Evolutionary conservation across 2,113 vertebrate species (phyloP).

Genomic region (Thalassarche chlororhynchos): DNA sequence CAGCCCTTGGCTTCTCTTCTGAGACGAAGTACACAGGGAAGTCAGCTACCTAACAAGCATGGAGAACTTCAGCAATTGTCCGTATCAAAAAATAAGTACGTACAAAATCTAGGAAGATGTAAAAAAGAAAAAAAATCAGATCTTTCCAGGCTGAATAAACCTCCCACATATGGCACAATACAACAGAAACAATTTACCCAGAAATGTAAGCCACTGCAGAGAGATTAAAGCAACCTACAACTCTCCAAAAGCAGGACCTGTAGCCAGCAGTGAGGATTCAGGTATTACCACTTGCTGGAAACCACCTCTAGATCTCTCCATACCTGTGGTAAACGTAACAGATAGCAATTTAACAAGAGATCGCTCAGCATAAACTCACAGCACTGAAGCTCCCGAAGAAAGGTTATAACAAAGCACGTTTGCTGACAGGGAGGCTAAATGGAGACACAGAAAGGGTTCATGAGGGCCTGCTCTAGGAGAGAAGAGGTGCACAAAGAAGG

Average conservation of each 20-base stretch:
- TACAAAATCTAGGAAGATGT: neutral
- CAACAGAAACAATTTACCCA: neutral
- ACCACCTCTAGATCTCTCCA: neutral
- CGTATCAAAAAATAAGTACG: neutral
- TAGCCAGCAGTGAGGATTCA: neutral
- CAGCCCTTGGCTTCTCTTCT: neutral
- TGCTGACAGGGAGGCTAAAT: neutral
- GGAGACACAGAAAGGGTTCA: rapidly evolving
- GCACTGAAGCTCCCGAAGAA: neutral
- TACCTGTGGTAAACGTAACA: neutral
- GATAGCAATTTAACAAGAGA: neutral
- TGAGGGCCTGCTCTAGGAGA: neutral
- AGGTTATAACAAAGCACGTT: neutral
- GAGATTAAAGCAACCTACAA: neutral
- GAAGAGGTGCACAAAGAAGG: rapidly evolving
- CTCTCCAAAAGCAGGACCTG: neutral
- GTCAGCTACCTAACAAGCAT: neutral
- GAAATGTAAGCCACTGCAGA: neutral
- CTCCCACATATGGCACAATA: neutral
- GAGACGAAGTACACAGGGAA: rapidly evolving
- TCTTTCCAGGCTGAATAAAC: neutral
- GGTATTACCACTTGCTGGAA: neutral
- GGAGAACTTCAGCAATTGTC: neutral
- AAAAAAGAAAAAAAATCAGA: neutral
- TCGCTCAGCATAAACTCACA: neutral